Conservation (phyloP, 2,888 invertebrate genomes). For the Notodonta dromedarius region DNA sequence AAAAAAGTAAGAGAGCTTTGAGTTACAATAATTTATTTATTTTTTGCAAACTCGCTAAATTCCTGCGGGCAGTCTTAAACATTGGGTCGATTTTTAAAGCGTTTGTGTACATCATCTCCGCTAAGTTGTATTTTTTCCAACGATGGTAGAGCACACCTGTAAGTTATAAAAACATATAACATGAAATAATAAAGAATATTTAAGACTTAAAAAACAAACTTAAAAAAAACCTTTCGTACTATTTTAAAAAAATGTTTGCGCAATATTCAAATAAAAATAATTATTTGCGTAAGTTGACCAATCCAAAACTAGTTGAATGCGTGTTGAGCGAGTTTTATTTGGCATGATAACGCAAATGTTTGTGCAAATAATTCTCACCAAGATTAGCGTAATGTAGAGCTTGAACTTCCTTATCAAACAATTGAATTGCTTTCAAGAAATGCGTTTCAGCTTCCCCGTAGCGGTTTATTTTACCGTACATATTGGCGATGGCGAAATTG, state of each 20-base stretch:
- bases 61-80: conserved; percentile 87
- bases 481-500: conserved; percentile 94
- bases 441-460: conserved; percentile 92
- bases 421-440: conserved; percentile 90
- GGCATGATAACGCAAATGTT: too few relatives aligned
- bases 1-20: background rate
- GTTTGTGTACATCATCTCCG: conserved; percentile 89
- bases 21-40: conserved; percentile 20
- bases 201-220: too few relatives aligned
- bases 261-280: too few relatives aligned
- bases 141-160: conserved; percentile 96
- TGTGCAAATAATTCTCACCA: conserved; percentile 80
- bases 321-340: too few relatives aligned
- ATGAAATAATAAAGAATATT: too few relatives aligned
- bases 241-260: too few relatives aligned
- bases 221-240: too few relatives aligned
- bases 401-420: conserved; percentile 85
- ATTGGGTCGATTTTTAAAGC: conserved; percentile 90
- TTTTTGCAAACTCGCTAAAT: conserved; percentile 79
- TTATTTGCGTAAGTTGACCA: too few relatives aligned
- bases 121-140: conserved; percentile 91
- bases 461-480: conserved; percentile 91
- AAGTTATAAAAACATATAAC: conserved; percentile 31
- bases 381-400: conserved; percentile 95
- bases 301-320: background rate